Base-by-base conservation (phyloP, 2,113 vertebrate genomes). In the Alosa alosa region DNA sequence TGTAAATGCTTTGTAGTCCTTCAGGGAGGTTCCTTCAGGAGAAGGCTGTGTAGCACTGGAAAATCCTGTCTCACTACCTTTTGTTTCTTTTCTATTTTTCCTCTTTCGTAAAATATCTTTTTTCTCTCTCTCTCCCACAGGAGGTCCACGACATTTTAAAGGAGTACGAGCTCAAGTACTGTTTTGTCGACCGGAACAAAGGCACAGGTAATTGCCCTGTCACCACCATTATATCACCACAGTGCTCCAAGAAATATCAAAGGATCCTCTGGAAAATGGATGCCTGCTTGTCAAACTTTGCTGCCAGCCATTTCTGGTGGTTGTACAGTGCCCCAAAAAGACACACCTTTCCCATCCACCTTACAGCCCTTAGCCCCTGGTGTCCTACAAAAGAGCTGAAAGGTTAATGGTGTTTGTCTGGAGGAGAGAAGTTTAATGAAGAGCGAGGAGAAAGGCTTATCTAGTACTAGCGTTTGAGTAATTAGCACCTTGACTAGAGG, bases 171-270 rank as follows among this genome's bases (percentile, higher is more conserved):
- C 95, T 99, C 88, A 99, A 99, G 87, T 99, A 98, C 84, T 99
- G 98, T 93, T 99, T 99, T 39, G 97, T 99, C 95, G 98, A 99
- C 94, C 97, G 96, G 91, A 99, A 97, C 94, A 99, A 98, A 94
- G 97, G 97, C 92, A 99, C 97, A 95, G 98, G 98, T 99, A 96
- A 96, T 83, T 85, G 84, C 86, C 75, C 31, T 31, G 31, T 31
- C 31, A 31, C 31, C 78, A 82, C 81, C 55, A 31, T 85, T 72
- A 49, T 81, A 47, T 39, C 44, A 36, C 41, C 41, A 44, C 41
- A 44, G 4, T 31, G 31, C 31, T 31, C 41, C 41, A 44, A 44
- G 46, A 83, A 6, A 83, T 55, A 50, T 55, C 22, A 72, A 72
- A 72, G 25, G 64, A 72, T 72, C 64, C 25, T 72, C 25, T 7